Conservation (phyloP, 2,113 vertebrate genomes). For the Rynchops niger region DNA sequence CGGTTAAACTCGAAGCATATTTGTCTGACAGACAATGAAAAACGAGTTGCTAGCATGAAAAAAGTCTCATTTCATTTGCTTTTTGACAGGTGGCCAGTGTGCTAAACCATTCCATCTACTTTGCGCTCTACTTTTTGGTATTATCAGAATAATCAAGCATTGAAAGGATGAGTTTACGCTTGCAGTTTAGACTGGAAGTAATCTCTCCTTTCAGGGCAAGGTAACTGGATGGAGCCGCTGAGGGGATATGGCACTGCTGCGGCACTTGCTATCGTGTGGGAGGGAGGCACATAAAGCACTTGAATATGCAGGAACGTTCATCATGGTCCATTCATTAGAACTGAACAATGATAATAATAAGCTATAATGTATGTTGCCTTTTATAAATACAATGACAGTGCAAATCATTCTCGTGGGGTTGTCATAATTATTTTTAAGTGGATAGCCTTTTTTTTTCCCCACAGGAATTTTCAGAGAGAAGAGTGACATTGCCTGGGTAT, state of each 20-base stretch:
- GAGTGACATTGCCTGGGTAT: not conserved
- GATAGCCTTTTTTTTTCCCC: slow-evolving; percentile 3
- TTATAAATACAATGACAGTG: slow-evolving; percentile 5
- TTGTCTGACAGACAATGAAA: not conserved
- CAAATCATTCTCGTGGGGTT: slow-evolving; percentile 5
- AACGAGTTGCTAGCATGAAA: not conserved
- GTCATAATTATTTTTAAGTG: slow-evolving; percentile 29
- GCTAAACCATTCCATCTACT: not conserved
- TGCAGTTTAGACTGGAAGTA: not conserved
- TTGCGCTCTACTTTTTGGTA: not conserved
- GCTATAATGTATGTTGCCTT: slow-evolving; percentile 8
- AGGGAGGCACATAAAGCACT: not conserved
- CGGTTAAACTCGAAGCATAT: not conserved
- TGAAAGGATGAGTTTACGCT: not conserved
- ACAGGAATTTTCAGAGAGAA: not conserved
- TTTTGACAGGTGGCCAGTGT: not conserved
- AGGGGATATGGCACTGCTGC: not conserved
- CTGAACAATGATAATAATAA: slow-evolving; percentile 3
- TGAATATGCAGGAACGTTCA: not conserved
- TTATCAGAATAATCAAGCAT: not conserved
- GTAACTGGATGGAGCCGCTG: not conserved
- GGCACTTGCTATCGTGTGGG: not conserved
- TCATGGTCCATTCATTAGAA: not conserved
- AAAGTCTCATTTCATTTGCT: not conserved
- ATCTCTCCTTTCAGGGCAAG: not conserved